A percentile compares a stretch with the other conserved stretches of the same genome.
Conservation (phyloP, 2,113 vertebrate genomes). For the Clarias magur region DNA sequence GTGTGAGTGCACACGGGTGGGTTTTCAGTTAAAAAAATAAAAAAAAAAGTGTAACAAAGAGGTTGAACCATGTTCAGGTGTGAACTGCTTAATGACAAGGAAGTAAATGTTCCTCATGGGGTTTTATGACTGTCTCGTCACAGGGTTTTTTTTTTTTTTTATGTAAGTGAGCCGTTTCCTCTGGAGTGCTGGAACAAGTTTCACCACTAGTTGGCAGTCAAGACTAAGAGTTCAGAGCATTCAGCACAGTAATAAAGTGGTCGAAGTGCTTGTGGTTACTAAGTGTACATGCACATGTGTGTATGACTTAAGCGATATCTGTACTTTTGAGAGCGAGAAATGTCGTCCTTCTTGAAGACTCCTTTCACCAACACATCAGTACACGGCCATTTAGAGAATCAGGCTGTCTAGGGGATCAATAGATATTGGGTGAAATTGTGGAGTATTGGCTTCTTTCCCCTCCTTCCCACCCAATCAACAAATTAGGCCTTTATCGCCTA, state of each 20-base stretch:
- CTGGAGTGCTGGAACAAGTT: neutral
- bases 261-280: slow-evolving; percentile 4
- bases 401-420: slow-evolving; percentile 46
- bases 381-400: slow-evolving; percentile 18
- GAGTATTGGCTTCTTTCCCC: slow-evolving; percentile 3
- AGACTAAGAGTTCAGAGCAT: slow-evolving; percentile 43
- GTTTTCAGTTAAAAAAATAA: neutral
- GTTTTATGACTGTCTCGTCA: slow-evolving; percentile 1
- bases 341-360: neutral
- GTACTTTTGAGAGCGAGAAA: neutral
- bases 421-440: slow-evolving; percentile 43
- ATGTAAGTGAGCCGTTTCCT: neutral
- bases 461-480: slow-evolving; percentile 39
- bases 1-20: neutral
- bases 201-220: slow-evolving; percentile 53
- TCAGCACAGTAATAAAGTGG: neutral
- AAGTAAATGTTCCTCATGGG: slow-evolving; percentile 1
- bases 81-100: neutral
- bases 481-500: slow-evolving; percentile 40
- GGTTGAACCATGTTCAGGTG: slow-evolving; percentile 15
- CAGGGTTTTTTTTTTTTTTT: neutral
- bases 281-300: slow-evolving; percentile 22
- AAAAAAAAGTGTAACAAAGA: neutral
- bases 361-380: slow-evolving; percentile 3
- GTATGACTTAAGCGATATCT: neutral